phyloP scores from a whole-genome alignment of 2,888 invertebrate species.

The Pantelozetes paolii region DNA sequence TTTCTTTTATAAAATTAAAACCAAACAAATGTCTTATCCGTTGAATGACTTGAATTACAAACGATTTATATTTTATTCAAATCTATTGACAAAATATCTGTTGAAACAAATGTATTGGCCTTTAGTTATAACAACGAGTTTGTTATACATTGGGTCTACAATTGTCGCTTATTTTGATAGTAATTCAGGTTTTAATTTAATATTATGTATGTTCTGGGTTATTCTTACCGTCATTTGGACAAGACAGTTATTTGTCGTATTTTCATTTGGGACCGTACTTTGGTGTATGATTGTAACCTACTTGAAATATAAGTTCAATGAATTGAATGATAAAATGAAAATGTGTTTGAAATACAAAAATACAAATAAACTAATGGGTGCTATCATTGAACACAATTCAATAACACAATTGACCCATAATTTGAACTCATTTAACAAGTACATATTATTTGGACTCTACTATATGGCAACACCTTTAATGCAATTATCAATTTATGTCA shows the following conservation, averaged over 20 bases:
- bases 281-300: background rate
- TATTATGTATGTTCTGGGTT: background rate
- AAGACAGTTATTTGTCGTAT: background rate
- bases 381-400: background rate
- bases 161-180: background rate
- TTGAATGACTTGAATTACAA: background rate
- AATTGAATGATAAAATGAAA: constrained; percentile 16
- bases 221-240: background rate
- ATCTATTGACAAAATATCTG: background rate
- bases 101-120: background rate
- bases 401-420: background rate
- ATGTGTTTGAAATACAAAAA: background rate
- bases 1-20: background rate
- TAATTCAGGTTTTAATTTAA: background rate
- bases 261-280: background rate
- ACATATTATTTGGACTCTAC: background rate
- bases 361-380: background rate
- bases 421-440: background rate
- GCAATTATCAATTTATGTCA: background rate
- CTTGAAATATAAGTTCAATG: background rate
- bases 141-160: background rate
- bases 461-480: background rate
- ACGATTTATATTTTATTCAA: background rate
- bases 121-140: background rate
- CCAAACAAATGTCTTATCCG: background rate